Evolutionary conservation across 2,888 invertebrate genomes (phyloP).

Genomic region (Troglohyphantes excavatus): DNA sequence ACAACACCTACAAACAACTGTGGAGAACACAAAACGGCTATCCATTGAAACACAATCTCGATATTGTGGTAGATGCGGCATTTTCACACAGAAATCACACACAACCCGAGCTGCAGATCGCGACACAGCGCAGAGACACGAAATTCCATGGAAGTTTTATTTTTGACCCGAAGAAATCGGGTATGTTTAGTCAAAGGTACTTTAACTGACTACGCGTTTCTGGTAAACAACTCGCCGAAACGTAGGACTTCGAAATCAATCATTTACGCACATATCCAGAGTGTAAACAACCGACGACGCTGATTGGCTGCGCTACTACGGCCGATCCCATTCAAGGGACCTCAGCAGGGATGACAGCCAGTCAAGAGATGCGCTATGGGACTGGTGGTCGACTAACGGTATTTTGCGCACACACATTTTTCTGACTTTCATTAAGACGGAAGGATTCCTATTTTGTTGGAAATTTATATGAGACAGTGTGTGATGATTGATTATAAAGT

Average conservation of each 20-base stretch:
- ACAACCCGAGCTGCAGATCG: slow-evolving; percentile 47
- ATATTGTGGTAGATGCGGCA: slow-evolving; percentile 52
- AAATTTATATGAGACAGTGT: too few species aligned
- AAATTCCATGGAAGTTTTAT: slow-evolving; percentile 55
- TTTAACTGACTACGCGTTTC: slow-evolving; percentile 69
- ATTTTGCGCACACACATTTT: background rate
- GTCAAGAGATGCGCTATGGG: slow-evolving; percentile 30
- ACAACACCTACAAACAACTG: slow-evolving; percentile 77
- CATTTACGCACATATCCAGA: slow-evolving; percentile 79
- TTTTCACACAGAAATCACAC: slow-evolving; percentile 51
- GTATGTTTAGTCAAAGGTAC: slow-evolving; percentile 59
- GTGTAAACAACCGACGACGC: slow-evolving; percentile 78
- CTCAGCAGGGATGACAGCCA: slow-evolving; percentile 58
- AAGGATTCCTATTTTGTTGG: too few species aligned
- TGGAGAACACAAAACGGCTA: slow-evolving; percentile 60
- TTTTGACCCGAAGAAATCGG: slow-evolving; percentile 63
- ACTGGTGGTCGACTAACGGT: background rate
- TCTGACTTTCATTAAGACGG: background rate
- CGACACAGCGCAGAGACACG: slow-evolving; percentile 37
- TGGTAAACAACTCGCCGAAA: slow-evolving; percentile 76
- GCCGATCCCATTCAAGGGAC: slow-evolving; percentile 71
- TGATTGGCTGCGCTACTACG: slow-evolving; percentile 70
- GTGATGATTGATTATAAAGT: too few species aligned
- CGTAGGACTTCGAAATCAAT: slow-evolving; percentile 79
- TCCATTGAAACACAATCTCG: slow-evolving; percentile 59